Base-by-base conservation (phyloP, 2,888 invertebrate genomes). In the Polydrusus tereticollis region DNA sequence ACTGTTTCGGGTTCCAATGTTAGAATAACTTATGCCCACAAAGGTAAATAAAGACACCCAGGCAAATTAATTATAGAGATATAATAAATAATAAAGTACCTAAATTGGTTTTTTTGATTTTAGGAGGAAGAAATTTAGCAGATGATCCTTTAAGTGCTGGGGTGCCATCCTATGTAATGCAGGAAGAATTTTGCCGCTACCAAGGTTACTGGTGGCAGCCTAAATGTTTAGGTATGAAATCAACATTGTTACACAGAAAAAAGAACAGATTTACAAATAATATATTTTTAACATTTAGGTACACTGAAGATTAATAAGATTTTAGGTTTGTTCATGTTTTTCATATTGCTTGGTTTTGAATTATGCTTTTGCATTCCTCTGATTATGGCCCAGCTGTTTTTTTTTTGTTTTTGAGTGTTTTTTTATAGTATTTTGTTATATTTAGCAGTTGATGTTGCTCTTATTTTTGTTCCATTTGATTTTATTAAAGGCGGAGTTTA, bases 121-220 rank as follows among this genome's bases (percentile, higher is more conserved):
- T 20, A 72, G 72, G 91, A 2, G 89, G 90, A 6, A 86, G 89
- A 76, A 89, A 88, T 73, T 86, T 95, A 79, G 89, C 91, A 0
- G 94, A 95, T 77, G 96, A 96, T 85, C 95, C 96, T 0, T 85
- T 93, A 0, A 94, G 93, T 80, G 96, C 98, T 0, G 99, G 99
- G 0, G 93, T 96, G n/a, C 98, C 99, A 0, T 97, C 97, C 1
- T 99, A 98, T 86, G 97, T 99, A 0, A 97, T 97, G 84, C 99
- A 99, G 85, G 99, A 99, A 85, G 99, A 99, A 86, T 98, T 99
- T 86, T 94, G 94, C 76, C 88, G 98, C 36, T 99, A 97, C 85
- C 95, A 95, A 69, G 99, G 98, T 0, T 98, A 96, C 85, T 99
- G 99, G 99, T 99, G 99, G 99, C 96, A 97, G 81, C 96, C 97